Conservation (phyloP, 2,113 vertebrate genomes). For the Nannobrachium achirus region DNA sequence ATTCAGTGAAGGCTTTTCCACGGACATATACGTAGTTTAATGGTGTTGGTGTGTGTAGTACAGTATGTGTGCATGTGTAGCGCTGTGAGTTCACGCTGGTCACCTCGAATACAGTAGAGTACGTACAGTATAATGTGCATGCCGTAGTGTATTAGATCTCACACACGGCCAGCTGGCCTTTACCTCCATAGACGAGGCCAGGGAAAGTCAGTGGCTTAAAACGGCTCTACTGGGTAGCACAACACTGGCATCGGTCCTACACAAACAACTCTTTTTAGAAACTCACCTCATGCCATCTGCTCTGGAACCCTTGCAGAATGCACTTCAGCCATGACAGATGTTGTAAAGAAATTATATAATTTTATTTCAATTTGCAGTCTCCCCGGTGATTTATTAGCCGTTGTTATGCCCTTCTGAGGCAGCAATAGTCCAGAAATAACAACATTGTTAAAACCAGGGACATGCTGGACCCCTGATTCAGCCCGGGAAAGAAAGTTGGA, state of each 20-base stretch:
- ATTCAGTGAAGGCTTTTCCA: constrained; percentile 18
- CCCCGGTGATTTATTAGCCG: constrained; percentile 24
- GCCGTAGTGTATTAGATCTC: constrained; percentile 15
- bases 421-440: constrained; percentile 29
- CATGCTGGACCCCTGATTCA: too few relatives aligned
- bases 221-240: constrained; percentile 14
- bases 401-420: not conserved
- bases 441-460: constrained; percentile 56
- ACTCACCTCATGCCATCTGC: constrained; percentile 37
- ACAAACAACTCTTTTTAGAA: constrained; percentile 14
- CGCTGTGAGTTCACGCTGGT: not conserved
- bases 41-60: constrained; percentile 2
- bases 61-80: not conserved
- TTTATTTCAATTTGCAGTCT: constrained; percentile 26
- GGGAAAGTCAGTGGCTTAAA: constrained; percentile 20
- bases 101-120: not conserved
- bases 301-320: constrained; percentile 25
- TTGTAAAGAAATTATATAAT: constrained; percentile 45
- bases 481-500: too few relatives aligned
- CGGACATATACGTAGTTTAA: not conserved
- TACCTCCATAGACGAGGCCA: constrained; percentile 20
- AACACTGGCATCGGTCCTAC: constrained; percentile 28
- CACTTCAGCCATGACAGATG: constrained; percentile 31
- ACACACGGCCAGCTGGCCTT: constrained; percentile 20
- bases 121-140: not conserved